Evolutionary conservation across 2,113 vertebrate species (phyloP).

Genomic region (Phoxinus phoxinus): DNA sequence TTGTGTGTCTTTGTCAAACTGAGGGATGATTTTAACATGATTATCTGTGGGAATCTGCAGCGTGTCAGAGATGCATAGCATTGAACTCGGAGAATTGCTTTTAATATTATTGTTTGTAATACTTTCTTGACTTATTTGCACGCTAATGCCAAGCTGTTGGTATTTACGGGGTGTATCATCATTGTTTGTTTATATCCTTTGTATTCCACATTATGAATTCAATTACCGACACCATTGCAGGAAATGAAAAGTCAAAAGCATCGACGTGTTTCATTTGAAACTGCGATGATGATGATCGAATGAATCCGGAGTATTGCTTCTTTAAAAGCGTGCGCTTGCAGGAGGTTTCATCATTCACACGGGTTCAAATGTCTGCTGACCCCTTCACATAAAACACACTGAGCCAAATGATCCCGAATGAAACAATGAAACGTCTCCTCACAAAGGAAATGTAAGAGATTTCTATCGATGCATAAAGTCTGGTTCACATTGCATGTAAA

Average conservation of each 20-base stretch:
- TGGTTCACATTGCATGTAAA: neutral
- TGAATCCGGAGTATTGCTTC: neutral
- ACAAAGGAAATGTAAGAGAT: neutral
- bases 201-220: neutral
- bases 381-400: conserved; percentile 19
- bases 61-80: neutral
- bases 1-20: neutral
- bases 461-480: too few relatives aligned
- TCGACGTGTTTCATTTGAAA: neutral
- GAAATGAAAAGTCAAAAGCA: neutral
- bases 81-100: neutral
- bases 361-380: conserved; percentile 42
- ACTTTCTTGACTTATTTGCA: neutral
- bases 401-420: neutral
- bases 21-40: neutral
- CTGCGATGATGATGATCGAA: neutral
- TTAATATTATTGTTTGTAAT: neutral
- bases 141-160: neutral
- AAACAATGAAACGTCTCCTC: neutral
- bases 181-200: neutral
- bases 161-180: neutral
- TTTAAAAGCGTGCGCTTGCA: conserved; percentile 30
- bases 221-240: neutral
- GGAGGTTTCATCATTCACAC: conserved; percentile 42
- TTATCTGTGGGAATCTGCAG: neutral